Conservation (phyloP, 1,140 invertebrate genomes). For the Aphaenogaster ashmeadi region DNA sequence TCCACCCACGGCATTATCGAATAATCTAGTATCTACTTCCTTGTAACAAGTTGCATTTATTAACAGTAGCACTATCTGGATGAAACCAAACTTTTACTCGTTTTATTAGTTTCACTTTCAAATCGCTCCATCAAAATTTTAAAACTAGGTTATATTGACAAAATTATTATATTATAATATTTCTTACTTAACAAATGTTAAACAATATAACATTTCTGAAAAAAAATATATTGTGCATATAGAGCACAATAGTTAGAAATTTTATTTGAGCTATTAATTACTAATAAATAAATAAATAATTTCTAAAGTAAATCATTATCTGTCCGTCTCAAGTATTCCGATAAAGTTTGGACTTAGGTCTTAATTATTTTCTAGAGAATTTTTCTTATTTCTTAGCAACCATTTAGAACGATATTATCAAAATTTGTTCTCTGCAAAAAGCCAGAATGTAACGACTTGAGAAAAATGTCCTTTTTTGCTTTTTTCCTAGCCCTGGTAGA, state of each 20-base stretch:
- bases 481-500: constrained; percentile 62
- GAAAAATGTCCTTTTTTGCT: constrained; percentile 49
- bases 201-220: neutral
- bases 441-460: constrained; percentile 40
- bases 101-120: constrained; percentile 28
- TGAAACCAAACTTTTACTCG: constrained; percentile 46
- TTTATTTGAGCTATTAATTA: neutral
- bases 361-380: constrained; percentile 1
- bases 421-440: constrained; percentile 52
- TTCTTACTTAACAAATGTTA: neutral
- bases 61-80: constrained; percentile 31
- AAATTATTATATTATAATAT: neutral
- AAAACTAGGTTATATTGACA: neutral
- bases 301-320: neutral
- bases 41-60: constrained; percentile 53
- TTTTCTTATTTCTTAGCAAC: constrained; percentile 3
- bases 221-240: neutral
- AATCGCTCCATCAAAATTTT: constrained; percentile 4
- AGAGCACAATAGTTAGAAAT: neutral
- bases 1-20: constrained; percentile 55
- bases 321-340: neutral
- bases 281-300: neutral
- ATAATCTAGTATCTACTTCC: constrained; percentile 46
- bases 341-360: neutral
- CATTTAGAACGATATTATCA: constrained; percentile 48